Conservation (phyloP, 2,113 vertebrate genomes). For the Quiscalus mexicanus region DNA sequence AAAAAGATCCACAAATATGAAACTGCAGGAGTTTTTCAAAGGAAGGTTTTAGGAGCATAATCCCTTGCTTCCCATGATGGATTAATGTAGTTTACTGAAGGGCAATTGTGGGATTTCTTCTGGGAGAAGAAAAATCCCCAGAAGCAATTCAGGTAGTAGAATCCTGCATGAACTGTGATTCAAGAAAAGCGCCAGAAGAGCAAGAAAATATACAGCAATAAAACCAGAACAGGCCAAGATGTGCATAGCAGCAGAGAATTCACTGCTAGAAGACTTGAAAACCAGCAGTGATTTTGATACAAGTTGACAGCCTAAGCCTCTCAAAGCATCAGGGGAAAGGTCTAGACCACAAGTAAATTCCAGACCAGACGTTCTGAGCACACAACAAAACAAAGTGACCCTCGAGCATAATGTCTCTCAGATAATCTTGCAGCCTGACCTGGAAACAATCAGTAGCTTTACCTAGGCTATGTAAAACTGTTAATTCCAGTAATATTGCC, state of each 20-base stretch:
- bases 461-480: not conserved
- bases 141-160: not conserved
- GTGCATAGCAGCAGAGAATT: not conserved
- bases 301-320: not conserved
- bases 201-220: not conserved
- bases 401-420: not conserved
- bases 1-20: not conserved
- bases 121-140: not conserved
- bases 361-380: not conserved
- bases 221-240: not conserved
- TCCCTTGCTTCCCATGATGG: not conserved
- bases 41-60: not conserved
- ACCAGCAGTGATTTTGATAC: not conserved
- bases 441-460: not conserved
- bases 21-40: not conserved
- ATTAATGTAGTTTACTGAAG: not conserved
- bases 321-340: not conserved
- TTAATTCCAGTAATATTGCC: not conserved
- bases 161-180: not conserved
- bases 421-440: not conserved
- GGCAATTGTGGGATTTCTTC: not conserved
- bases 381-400: not conserved
- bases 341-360: not conserved
- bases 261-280: not conserved
- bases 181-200: not conserved